Evolutionary conservation across 1,140 invertebrate species (phyloP), one percentile per base, ranked within the genome.

Genomic region (Trichoplusia ni): DNA sequence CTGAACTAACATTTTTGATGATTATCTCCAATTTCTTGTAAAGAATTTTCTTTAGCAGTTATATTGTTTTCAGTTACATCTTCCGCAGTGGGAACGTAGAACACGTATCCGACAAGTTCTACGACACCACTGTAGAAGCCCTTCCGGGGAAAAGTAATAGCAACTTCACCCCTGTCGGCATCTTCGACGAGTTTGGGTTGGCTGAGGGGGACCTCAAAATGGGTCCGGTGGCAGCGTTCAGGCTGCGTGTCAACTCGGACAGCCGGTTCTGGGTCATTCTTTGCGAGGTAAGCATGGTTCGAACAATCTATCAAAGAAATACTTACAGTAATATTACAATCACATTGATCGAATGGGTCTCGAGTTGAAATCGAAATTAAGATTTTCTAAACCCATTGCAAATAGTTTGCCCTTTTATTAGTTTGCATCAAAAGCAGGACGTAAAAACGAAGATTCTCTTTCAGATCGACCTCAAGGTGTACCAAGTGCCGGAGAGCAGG

Each of bases 41-140:
- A n/a, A n/a, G 0, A 51, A 2, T 31, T 38, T 71, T 56, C 29
- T 42, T 35, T 62, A 29, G n/a, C n/a, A 40, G 35, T 31, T 56
- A 35, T 61, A 14, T 54, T 18, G 19, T 66, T 76, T 76, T 61
- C 90, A 97, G 96, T 67, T 98, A 94, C 89, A 91, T 95, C 64
- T 97, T 99, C 81, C 93, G 96, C 59, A 98, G 96, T 90, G 97
- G 97, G 13, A 99, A 99, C 89, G 93, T 94, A 2, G 97, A 99
- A 76, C 97, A 99, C 91, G 95, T 95, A 0, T 96, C 95, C 6
- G 98, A 99, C 90, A 95, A 95, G 70, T 96, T 99, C 81, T 95
- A 96, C 76, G 97, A 98, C 75, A 97, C 97, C 1, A 95, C 95
- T 0, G 93, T 99, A 14, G 97, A 99, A 92, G 93, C 98, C 8